Evolutionary conservation across 2,797 vertebrate genomes (phyloP), one percentile per base, ranked within the genome.

Genomic region (Xyrichtys novacula): DNA sequence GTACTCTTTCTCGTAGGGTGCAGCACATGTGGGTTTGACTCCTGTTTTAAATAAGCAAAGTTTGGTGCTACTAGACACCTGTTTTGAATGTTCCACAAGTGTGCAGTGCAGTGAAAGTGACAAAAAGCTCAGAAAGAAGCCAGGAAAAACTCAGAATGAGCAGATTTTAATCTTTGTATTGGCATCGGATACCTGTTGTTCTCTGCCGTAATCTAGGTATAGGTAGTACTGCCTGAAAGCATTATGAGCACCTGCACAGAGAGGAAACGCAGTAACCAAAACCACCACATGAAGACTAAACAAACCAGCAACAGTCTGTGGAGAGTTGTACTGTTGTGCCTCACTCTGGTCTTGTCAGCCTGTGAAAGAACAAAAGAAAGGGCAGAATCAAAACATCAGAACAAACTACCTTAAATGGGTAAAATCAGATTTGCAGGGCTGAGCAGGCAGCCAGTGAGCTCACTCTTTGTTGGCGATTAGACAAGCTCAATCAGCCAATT

Each of bases 351-450:
- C 19, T 44, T 19, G 20, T 59, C 47, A 54, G 50, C 20, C 52
- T 54, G 14, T 43, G 11, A 5, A 47, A 44, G 31, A 57, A 39
- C 17, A 48, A 53, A 56, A 53, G n/a, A 47, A 61, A 50, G 29
- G 44, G 23, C 36, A 58, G 71, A 68, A 69, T 16, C 17, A 58
- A 58, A 80, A 42, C 26, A 53, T 48, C 7, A 36, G 59, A 61
- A 32, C n/a, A 28, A 56, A 63, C 22, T 49, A 32, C 78, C 80
- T 76, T 89, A 76, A 85, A 87, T 77, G 83, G 74, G 58, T 76
- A 54, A 69, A 80, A 53, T 65, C 46, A 23, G 42, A 53, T 39
- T 61, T 0, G 22, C 29, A 29, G 50, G 60, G 28, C 53, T 66
- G 28, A 76, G 42, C 38, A 63, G 65, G n/a, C 54, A 31, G 38